Evolutionary conservation across 2,888 invertebrate genomes (phyloP).

Genomic region (Caenorhabditis sp.): DNA sequence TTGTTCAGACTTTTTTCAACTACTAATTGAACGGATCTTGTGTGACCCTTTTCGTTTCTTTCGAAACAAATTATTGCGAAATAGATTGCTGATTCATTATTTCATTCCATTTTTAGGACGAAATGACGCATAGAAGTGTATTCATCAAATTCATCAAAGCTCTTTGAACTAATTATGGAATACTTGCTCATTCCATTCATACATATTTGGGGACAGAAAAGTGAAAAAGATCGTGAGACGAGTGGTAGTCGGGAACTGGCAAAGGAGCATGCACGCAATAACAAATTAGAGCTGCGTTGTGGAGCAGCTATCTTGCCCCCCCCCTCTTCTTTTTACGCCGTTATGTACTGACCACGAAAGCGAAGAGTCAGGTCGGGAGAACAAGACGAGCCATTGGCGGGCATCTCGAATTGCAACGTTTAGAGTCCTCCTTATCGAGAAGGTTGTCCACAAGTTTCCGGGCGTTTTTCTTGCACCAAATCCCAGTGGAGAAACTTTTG

Average conservation of each 20-base stretch:
- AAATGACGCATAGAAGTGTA: background rate
- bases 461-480: too few species aligned
- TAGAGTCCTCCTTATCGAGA: background rate
- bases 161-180: constrained; percentile 3
- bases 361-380: constrained; percentile 17
- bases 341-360: constrained; percentile 17
- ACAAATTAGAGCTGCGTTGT: constrained; percentile 45
- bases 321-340: constrained; percentile 3
- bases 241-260: constrained; percentile 9
- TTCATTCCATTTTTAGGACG: background rate
- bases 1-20: too few species aligned
- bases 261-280: constrained; percentile 52
- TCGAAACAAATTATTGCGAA: background rate
- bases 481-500: constrained; percentile 31
- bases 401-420: constrained; percentile 23
- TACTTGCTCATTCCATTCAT: background rate
- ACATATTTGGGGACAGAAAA: background rate
- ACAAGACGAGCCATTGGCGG: constrained; percentile 1
- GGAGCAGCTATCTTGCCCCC: constrained; percentile 22
- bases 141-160: background rate
- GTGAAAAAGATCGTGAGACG: constrained; percentile 4
- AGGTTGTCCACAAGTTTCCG: constrained; percentile 9
- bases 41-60: too few species aligned
- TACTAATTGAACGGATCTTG: too few species aligned
- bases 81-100: too few species aligned